Conservation (phyloP, 2,113 vertebrate genomes). For the Tychaedon coryphoeus region DNA sequence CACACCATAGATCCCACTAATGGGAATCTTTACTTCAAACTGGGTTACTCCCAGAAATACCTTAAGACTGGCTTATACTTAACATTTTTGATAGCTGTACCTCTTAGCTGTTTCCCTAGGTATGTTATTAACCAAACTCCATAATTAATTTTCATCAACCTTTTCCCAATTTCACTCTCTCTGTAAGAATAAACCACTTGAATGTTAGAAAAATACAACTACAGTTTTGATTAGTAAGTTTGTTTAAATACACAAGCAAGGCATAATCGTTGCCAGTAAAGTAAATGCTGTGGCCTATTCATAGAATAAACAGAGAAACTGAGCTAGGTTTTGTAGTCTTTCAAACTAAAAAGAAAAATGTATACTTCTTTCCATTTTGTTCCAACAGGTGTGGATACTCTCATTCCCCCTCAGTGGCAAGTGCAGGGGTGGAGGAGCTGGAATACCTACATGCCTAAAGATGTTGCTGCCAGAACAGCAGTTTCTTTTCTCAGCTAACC, state of each 20-base stretch:
- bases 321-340: not conserved
- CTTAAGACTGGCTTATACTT: not conserved
- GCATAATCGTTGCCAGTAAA: not conserved
- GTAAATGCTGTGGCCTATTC: not conserved
- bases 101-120: not conserved
- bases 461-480: not conserved
- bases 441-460: not conserved
- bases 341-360: fast-evolving
- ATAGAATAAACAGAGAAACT: not conserved
- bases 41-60: not conserved
- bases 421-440: not conserved
- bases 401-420: not conserved
- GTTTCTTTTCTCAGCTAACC: not conserved
- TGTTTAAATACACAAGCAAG: not conserved
- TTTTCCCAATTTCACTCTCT: not conserved
- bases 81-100: not conserved
- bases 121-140: not conserved
- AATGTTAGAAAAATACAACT: not conserved
- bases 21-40: not conserved
- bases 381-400: not conserved
- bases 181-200: not conserved
- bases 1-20: not conserved
- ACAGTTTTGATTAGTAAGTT: not conserved
- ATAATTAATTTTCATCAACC: not conserved
- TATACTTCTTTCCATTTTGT: not conserved